A percentile compares a stretch with the other conserved stretches of the same genome.
Conservation (phyloP, 2,888 invertebrate species). For the Tinea semifulvella region DNA sequence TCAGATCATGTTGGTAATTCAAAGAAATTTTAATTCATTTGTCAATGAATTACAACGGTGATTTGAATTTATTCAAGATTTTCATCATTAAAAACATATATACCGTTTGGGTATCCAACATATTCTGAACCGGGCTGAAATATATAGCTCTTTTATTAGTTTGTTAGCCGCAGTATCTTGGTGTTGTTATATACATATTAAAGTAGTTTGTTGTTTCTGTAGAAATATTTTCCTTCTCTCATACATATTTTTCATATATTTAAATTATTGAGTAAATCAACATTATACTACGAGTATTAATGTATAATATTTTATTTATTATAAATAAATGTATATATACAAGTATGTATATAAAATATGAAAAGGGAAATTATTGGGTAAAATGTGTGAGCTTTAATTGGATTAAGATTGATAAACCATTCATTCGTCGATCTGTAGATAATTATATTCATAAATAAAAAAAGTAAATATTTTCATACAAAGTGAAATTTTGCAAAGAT, state of each 20-base stretch:
- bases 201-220: conserved; percentile 14
- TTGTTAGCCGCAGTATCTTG: neutral
- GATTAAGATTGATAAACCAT: conserved; percentile 46
- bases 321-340: conserved; percentile 8
- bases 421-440: conserved; percentile 26
- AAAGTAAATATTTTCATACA: conserved; percentile 23
- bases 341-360: conserved; percentile 12
- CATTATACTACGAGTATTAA: neutral
- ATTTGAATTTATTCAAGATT: too few relatives aligned
- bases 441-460: conserved; percentile 35
- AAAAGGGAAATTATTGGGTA: conserved; percentile 22
- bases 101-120: too few relatives aligned
- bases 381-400: conserved; percentile 45
- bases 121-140: neutral
- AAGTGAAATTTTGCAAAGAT: conserved; percentile 17
- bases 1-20: too few relatives aligned
- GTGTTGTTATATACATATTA: neutral
- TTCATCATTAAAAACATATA: too few relatives aligned
- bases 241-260: conserved; percentile 13
- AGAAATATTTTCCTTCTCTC: conserved; percentile 19
- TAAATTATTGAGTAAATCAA: too few relatives aligned
- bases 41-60: too few relatives aligned
- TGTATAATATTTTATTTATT: neutral
- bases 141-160: neutral
- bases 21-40: too few relatives aligned